phyloP scores from a whole-genome alignment of 2,888 invertebrate species.

The Vesta saturnalis region DNA sequence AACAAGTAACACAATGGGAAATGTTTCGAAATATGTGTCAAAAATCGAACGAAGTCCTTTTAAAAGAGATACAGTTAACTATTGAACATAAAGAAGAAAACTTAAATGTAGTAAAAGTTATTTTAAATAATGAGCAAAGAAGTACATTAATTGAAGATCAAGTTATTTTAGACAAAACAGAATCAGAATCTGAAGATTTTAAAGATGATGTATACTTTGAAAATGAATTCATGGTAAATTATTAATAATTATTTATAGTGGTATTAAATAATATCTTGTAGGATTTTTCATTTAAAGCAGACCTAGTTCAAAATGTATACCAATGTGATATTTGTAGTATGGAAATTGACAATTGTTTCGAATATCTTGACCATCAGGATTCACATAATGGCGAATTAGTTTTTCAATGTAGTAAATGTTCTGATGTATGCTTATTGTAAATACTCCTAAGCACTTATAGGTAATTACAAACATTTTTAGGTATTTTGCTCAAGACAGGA shows the following conservation, averaged over 20 bases:
- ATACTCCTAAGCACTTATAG: background rate
- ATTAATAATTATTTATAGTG: background rate
- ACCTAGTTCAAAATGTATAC: conserved; percentile 39
- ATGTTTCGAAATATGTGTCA: conserved; percentile 49
- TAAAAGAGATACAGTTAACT: background rate
- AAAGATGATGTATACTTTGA: conserved; percentile 36
- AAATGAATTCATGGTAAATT: conserved; percentile 27
- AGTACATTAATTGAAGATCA: conserved; percentile 5
- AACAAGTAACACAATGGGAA: conserved; percentile 50
- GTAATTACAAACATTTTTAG: conserved; percentile 34
- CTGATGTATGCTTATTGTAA: conserved; percentile 34
- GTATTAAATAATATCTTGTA: conserved; percentile 26
- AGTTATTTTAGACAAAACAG: conserved; percentile 7
- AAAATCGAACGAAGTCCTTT: conserved; percentile 47
- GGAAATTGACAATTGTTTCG: conserved; percentile 46
- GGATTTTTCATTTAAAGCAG: conserved; percentile 38
- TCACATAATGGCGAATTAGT: conserved; percentile 49
- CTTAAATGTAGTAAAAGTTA: background rate
- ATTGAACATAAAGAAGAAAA: background rate
- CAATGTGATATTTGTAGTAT: conserved; percentile 49
- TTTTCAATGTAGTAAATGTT: conserved; percentile 52
- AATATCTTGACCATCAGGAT: conserved; percentile 52
- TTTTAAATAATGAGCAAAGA: background rate
- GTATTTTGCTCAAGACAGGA: conserved; percentile 45
- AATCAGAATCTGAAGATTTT: conserved; percentile 21